Conservation (phyloP, 2,113 vertebrate genomes). For the Clarias batrachus region DNA sequence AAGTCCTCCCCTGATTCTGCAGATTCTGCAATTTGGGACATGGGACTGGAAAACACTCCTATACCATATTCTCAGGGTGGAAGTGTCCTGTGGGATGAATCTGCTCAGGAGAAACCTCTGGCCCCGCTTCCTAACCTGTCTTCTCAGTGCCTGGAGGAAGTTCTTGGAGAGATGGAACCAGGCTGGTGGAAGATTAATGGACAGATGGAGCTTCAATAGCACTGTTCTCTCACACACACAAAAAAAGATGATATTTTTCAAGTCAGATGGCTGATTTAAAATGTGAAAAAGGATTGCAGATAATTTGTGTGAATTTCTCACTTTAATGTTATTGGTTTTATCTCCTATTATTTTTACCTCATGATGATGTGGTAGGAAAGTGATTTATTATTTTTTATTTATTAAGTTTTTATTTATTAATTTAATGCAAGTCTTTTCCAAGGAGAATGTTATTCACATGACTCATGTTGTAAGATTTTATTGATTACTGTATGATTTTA, state of each 20-base stretch:
- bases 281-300: background rate
- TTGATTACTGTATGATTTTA: conserved; percentile 2
- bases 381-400: background rate
- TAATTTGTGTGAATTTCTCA: background rate
- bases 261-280: background rate
- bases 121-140: conserved; percentile 51
- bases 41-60: conserved; percentile 43
- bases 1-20: conserved; percentile 49
- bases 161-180: conserved; percentile 52
- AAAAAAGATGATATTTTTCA: background rate
- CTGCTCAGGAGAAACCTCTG: conserved; percentile 36
- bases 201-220: conserved; percentile 46
- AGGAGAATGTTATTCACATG: background rate
- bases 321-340: background rate
- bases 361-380: background rate
- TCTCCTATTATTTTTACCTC: background rate
- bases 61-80: conserved; percentile 9
- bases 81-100: conserved; percentile 36
- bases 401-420: conserved; percentile 9
- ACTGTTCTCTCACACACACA: background rate
- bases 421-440: background rate
- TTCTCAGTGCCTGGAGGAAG: conserved; percentile 52
- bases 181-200: conserved; percentile 54
- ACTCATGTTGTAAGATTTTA: conserved; percentile 4
- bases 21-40: conserved; percentile 57